Percentiles rank a stretch among this genome's conserved stretches.
Evolutionary conservation across 2,888 invertebrate genomes (phyloP).

Genomic region (Caenorhabditis zanzibari): DNA sequence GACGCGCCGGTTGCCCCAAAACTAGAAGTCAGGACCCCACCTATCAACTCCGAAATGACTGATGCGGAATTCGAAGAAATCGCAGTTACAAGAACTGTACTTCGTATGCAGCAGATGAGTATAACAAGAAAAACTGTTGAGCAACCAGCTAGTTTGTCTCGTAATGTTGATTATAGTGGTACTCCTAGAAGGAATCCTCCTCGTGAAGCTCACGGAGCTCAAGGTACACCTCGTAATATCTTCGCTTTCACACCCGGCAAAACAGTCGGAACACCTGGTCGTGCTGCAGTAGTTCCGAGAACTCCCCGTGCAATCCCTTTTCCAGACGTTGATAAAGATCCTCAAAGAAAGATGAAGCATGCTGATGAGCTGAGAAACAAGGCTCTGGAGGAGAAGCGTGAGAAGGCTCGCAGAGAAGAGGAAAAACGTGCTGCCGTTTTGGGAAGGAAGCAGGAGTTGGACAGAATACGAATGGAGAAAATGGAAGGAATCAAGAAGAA

Average conservation of each 20-base stretch:
- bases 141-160: not conserved
- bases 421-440: constrained; percentile 29
- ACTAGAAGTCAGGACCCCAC: constrained; percentile 15
- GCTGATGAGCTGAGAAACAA: constrained; percentile 30
- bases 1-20: not conserved
- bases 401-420: constrained; percentile 26
- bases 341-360: constrained; percentile 34
- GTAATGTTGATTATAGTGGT: not conserved
- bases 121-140: constrained; percentile 23
- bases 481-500: constrained; percentile 34
- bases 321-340: not conserved
- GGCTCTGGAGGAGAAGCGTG: constrained; percentile 41
- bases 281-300: not conserved
- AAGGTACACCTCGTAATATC: constrained; percentile 40
- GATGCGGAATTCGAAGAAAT: constrained; percentile 43
- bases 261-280: not conserved
- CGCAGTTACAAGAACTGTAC: constrained; percentile 23
- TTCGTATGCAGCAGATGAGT: constrained; percentile 44
- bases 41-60: constrained; percentile 33
- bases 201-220: constrained; percentile 13
- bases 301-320: constrained; percentile 21
- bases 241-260: constrained; percentile 18
- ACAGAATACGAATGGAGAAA: constrained; percentile 22
- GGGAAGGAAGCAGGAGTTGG: constrained; percentile 48
- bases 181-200: constrained; percentile 33